Conservation (phyloP, 2,797 vertebrate species). For the Chlorospingus semifuscus region DNA sequence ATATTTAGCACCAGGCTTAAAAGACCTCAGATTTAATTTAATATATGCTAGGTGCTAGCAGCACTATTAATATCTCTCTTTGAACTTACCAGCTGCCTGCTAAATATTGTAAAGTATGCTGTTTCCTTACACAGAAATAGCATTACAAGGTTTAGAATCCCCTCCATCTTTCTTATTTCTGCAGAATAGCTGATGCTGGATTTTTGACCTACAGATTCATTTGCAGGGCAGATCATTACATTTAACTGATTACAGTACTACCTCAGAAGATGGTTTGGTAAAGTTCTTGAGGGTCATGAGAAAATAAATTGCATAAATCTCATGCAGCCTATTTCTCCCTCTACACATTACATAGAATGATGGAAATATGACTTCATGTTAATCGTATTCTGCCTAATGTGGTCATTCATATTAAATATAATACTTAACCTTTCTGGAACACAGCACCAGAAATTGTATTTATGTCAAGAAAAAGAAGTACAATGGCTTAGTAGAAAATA, state of each 20-base stretch:
- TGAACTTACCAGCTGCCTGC: background rate
- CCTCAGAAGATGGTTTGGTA: background rate
- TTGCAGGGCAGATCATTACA: background rate
- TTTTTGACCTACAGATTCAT: background rate
- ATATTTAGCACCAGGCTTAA: background rate
- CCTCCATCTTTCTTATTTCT: background rate
- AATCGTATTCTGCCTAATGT: background rate
- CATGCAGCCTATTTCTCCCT: background rate
- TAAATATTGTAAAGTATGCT: background rate
- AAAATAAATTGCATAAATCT: background rate
- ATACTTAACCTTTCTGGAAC: background rate
- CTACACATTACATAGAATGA: background rate
- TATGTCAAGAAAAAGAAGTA: conserved; percentile 5
- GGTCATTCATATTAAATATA: background rate
- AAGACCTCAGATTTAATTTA: background rate
- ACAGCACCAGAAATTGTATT: background rate
- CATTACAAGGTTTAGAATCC: background rate
- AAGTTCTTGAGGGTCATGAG: background rate
- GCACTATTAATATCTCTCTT: background rate
- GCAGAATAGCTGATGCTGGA: background rate
- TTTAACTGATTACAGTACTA: background rate
- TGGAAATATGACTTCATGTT: background rate
- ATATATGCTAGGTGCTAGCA: background rate
- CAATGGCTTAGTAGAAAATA: conserved; percentile 5
- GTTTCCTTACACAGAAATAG: background rate